Evolutionary conservation across 2,888 invertebrate species (phyloP).

Genomic region (Apamea crenata): DNA sequence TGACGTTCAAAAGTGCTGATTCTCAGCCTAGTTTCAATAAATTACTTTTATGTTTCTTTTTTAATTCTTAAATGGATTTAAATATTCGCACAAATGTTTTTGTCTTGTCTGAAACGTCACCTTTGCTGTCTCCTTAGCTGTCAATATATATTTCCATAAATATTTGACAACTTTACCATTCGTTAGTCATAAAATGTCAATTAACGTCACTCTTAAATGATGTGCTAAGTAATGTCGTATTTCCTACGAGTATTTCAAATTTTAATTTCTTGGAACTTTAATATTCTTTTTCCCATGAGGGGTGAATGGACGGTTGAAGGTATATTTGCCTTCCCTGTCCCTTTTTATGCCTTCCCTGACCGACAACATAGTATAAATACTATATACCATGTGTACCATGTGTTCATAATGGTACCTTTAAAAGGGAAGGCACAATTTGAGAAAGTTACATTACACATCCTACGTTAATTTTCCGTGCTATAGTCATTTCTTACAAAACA

Average conservation of each 20-base stretch:
- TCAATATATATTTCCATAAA: slow-evolving; percentile 1
- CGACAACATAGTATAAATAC: neutral
- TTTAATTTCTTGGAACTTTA: neutral
- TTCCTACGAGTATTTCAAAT: neutral
- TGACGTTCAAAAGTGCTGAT: too few species aligned
- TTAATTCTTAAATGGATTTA: too few species aligned
- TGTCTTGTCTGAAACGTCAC: neutral
- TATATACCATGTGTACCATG: too few species aligned
- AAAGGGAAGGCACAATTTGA: neutral
- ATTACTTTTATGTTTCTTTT: too few species aligned
- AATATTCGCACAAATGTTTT: neutral
- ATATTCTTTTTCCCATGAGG: neutral
- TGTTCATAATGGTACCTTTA: too few species aligned
- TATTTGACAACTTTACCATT: neutral
- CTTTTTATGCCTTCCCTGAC: too few species aligned
- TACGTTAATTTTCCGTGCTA: neutral
- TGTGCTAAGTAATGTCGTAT: slow-evolving; percentile 10
- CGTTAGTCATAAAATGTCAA: slow-evolving; percentile 15
- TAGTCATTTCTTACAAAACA: too few species aligned
- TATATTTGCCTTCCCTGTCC: too few species aligned
- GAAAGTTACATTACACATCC: neutral
- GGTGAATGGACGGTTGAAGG: neutral
- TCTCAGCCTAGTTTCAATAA: neutral
- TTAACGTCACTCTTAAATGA: slow-evolving; percentile 21
- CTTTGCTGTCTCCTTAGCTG: neutral